Conservation (phyloP, 2,113 vertebrate species). For the Apaloderma vittatum region DNA sequence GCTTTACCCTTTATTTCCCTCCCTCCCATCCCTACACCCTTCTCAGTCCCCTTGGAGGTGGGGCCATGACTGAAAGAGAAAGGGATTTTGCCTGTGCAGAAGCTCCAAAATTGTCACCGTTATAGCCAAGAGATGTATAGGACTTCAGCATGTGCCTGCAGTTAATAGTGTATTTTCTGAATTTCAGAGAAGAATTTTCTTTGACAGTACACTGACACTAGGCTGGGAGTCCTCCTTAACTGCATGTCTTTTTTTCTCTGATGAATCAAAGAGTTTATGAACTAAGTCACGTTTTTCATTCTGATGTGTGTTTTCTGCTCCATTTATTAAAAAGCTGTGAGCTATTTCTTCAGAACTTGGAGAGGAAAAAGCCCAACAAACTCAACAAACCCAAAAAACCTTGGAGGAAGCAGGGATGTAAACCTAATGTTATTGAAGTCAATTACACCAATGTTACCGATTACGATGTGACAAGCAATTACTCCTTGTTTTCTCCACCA, state of each 20-base stretch:
- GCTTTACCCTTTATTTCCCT: neutral
- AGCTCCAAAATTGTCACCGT: neutral
- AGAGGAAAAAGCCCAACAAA: neutral
- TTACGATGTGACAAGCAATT: neutral
- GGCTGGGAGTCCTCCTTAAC: neutral
- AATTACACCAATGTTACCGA: neutral
- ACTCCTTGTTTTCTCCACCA: neutral
- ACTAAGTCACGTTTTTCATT: neutral
- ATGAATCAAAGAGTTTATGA: neutral
- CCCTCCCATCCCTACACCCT: rapidly evolving
- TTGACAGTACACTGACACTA: neutral
- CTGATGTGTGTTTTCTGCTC: constrained; percentile 6
- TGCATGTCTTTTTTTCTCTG: neutral
- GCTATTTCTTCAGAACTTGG: neutral
- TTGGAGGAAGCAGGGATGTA: neutral
- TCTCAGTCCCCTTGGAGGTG: neutral
- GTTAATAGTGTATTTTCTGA: neutral
- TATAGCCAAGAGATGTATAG: neutral
- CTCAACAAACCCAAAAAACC: neutral
- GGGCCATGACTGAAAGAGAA: neutral
- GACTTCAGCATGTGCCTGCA: neutral
- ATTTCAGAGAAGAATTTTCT: neutral
- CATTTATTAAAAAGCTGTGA: constrained; percentile 21
- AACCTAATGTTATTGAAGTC: neutral
- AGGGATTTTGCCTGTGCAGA: neutral